These are phyloP conservation scores for Chionis minor DNA, from an alignment of 2,113 vertebrate species.

Conservation along the genomic window DNA sequence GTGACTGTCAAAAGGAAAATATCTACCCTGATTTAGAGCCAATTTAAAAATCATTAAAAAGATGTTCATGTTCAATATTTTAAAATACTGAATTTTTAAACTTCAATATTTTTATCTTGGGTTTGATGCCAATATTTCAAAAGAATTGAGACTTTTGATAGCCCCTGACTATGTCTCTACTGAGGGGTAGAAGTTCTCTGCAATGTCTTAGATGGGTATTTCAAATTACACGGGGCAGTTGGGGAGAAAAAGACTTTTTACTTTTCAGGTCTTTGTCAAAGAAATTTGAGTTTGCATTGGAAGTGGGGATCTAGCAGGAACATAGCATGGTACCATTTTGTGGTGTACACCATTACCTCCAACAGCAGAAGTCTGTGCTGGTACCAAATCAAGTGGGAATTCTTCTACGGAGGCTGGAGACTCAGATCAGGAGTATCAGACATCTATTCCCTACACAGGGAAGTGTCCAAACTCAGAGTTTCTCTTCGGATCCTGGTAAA, in stretches of 20 bases:
- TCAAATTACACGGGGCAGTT: background rate
- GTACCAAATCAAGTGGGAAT: background rate
- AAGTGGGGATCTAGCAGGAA: background rate
- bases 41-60: constrained; percentile 36
- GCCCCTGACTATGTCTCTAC: background rate
- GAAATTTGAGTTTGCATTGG: background rate
- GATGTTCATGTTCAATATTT: constrained; percentile 33
- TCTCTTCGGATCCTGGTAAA: background rate
- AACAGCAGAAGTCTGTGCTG: background rate
- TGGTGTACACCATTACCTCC: background rate
- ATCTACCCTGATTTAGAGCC: background rate
- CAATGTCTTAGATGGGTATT: background rate
- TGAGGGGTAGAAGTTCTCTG: background rate
- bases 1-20: background rate
- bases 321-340: background rate
- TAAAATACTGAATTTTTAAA: constrained; percentile 44
- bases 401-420: background rate
- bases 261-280: background rate
- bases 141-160: background rate
- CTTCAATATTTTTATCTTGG: background rate
- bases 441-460: accelerated
- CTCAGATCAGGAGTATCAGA: background rate
- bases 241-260: background rate
- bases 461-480: background rate
- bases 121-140: background rate